Conservation (phyloP, 92 coral and sea anemone genomes). For the Zoanthus sociatus region DNA sequence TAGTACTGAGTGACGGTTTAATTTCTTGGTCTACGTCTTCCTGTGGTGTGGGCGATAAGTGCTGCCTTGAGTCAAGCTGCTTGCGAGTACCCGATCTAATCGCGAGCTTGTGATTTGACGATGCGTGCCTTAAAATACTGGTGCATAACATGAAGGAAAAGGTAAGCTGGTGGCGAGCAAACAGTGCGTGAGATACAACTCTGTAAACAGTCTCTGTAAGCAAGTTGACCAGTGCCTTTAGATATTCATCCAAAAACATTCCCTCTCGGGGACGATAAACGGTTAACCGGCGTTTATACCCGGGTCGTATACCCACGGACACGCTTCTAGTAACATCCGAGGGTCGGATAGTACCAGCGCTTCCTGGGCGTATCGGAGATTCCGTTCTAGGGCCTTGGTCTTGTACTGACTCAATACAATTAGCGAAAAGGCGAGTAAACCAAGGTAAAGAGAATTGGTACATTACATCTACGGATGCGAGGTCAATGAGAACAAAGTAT, state of each 20-base stretch:
- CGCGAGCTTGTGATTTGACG: neutral
- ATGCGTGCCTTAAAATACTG: constrained; percentile 75
- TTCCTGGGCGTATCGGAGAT: constrained; percentile 87
- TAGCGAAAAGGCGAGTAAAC: constrained; percentile 87
- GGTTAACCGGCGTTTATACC: constrained; percentile 67
- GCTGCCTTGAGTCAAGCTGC: neutral
- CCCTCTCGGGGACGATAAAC: constrained; percentile 70
- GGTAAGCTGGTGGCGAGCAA: constrained; percentile 87
- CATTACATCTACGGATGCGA: constrained; percentile 88
- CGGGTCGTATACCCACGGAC: constrained; percentile 65
- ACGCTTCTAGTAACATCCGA: constrained; percentile 56
- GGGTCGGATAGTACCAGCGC: constrained; percentile 94
- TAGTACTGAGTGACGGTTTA: neutral
- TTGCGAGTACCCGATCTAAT: neutral
- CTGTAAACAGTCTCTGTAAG: constrained; percentile 93
- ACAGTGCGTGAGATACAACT: constrained; percentile 87
- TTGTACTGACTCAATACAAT: constrained; percentile 77
- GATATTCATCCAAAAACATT: constrained; percentile 75
- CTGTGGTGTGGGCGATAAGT: neutral
- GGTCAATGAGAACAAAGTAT: constrained; percentile 89
- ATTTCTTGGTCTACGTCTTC: neutral
- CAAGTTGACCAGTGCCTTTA: constrained; percentile 79
- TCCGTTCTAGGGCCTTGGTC: constrained; percentile 61
- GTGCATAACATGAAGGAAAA: constrained; percentile 94
- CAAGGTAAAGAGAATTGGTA: constrained; percentile 95